These are phyloP conservation scores for Chionodraco myersi DNA, from an alignment of 2,113 vertebrate species.

Conservation along the genomic window DNA sequence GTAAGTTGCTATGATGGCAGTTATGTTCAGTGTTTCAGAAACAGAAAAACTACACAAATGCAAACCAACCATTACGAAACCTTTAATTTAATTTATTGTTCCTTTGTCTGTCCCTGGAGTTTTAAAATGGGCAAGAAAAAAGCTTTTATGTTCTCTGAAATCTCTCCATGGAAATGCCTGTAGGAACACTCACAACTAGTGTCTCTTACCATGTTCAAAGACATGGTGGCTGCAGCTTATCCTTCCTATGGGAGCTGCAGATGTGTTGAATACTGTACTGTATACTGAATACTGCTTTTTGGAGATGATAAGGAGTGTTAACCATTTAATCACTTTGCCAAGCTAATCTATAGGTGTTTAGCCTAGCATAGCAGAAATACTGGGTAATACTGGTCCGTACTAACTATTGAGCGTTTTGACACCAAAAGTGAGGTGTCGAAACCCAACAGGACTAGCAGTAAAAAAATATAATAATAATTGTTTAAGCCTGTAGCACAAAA, in stretches of 20 bases:
- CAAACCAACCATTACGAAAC: slow-evolving; percentile 2
- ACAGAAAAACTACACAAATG: neutral
- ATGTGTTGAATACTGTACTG: slow-evolving; percentile 1
- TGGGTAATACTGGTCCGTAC: too few relatives aligned
- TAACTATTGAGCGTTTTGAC: neutral
- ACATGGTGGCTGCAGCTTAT: slow-evolving; percentile 10
- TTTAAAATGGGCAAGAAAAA: neutral
- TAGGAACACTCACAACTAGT: neutral
- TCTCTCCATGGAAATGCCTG: neutral
- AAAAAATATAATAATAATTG: neutral
- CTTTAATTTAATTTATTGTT: slow-evolving; percentile 4
- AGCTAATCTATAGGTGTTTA: neutral
- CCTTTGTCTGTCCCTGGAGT: neutral
- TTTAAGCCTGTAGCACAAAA: too few relatives aligned
- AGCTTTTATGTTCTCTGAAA: slow-evolving; percentile 15
- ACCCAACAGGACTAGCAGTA: neutral
- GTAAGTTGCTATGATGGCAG: neutral
- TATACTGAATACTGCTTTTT: neutral
- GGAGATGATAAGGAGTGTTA: neutral
- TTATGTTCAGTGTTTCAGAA: neutral
- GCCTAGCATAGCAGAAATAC: neutral
- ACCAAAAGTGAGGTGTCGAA: too few relatives aligned
- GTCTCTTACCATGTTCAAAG: slow-evolving; percentile 22
- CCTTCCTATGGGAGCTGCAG: neutral
- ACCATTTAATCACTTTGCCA: too few relatives aligned